Percentiles rank a stretch among this genome's conserved stretches.
These are phyloP conservation scores for Diabrotica balteata DNA, from an alignment of 2,888 invertebrate species.

Conservation along the genomic window DNA sequence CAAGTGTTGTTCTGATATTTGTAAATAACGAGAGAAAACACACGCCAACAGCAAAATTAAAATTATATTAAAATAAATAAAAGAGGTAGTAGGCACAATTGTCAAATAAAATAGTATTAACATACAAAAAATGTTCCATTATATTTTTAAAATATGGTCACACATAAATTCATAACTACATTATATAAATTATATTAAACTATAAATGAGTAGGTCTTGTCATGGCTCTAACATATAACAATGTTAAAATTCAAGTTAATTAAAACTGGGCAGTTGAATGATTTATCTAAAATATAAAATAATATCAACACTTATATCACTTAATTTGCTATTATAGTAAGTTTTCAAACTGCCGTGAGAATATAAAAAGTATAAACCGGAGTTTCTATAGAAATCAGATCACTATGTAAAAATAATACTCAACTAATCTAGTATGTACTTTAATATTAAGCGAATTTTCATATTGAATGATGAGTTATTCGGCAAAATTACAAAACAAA, in stretches of 20 bases:
- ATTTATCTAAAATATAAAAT: conserved; percentile 39
- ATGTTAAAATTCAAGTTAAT: conserved; percentile 38
- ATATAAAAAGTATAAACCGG: conserved; percentile 14
- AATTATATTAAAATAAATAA: conserved; percentile 38
- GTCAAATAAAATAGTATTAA: conserved; percentile 38
- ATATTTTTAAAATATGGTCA: conserved; percentile 41
- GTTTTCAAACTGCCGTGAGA: conserved; percentile 21
- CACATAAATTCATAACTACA: conserved; percentile 29
- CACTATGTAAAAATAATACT: not conserved
- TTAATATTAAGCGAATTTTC: too few relatives aligned
- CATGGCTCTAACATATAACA: conserved; percentile 38
- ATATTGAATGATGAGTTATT: too few relatives aligned
- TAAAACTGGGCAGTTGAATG: conserved; percentile 39
- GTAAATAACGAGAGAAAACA: conserved; percentile 13
- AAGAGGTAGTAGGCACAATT: conserved; percentile 37
- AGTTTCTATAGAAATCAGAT: conserved; percentile 1
- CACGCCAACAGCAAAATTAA: conserved; percentile 23
- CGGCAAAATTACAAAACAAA: too few relatives aligned
- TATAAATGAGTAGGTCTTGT: conserved; percentile 34
- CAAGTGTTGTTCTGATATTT: too few relatives aligned
- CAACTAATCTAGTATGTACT: too few relatives aligned
- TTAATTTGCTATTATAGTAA: conserved; percentile 30
- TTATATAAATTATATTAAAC: conserved; percentile 34
- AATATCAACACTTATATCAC: conserved; percentile 39
- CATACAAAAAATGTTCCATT: conserved; percentile 43